A percentile compares a stretch with the other conserved stretches of the same genome.
These are phyloP conservation scores for Cygnus buccinator DNA, from an alignment of 2,113 vertebrate genomes.

Conservation along the genomic window DNA sequence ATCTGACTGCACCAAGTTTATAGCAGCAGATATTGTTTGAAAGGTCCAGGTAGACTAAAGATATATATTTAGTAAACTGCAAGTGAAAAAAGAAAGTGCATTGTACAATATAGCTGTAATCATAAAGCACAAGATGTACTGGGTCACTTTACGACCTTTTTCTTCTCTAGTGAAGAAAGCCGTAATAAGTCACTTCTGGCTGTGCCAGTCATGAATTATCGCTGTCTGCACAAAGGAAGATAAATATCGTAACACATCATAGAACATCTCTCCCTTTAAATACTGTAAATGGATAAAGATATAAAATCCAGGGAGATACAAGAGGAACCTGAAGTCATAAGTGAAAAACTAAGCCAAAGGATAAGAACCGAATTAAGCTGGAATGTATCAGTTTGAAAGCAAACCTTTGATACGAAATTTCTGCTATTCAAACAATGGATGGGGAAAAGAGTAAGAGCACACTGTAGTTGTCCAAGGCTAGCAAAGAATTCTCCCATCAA, in stretches of 20 bases:
- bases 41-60: conserved; percentile 1
- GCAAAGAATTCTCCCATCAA: background rate
- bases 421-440: background rate
- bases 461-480: background rate
- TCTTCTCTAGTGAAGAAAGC: conserved; percentile 46
- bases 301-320: conserved; percentile 17
- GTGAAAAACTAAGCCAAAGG: conserved; percentile 19
- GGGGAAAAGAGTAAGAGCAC: background rate
- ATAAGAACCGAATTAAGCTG: background rate
- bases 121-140: conserved; percentile 54
- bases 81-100: background rate
- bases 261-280: conserved; percentile 48
- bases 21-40: background rate
- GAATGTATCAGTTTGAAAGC: background rate
- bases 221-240: conserved; percentile 55
- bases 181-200: conserved; percentile 64
- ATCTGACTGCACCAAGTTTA: background rate
- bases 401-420: background rate
- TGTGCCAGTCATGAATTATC: conserved; percentile 56
- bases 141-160: conserved; percentile 55
- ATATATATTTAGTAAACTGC: background rate
- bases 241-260: conserved; percentile 54
- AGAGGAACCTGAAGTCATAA: background rate
- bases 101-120: conserved; percentile 41
- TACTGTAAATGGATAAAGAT: conserved; percentile 49